Base-by-base conservation (phyloP, 2,113 vertebrate genomes). In the Chaetodon auriga region DNA sequence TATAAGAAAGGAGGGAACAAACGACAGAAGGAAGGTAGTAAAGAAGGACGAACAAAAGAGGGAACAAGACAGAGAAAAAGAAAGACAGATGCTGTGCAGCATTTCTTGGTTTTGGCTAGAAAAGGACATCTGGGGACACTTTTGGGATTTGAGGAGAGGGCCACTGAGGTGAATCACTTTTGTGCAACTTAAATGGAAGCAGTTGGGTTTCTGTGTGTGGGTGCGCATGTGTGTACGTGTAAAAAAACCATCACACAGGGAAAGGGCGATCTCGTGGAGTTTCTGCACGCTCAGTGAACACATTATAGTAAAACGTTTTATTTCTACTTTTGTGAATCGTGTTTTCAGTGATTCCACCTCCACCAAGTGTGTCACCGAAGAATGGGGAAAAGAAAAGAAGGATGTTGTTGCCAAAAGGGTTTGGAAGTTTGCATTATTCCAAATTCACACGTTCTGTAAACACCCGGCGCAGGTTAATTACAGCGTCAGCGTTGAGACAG, bases 91-190 rank as follows among this genome's bases (percentile, higher is more conserved):
- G 38, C 58, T 51, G 54, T 68, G 43, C 36, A 63, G 51, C 58
- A 75, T 25, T 63, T 69, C 57, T 10, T 45, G 68, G 41, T 16
- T 69, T 15, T 57, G 48, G n/a, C 35, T 18, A 25, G 36, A 48
- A 53, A 15, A 57, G 35, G 45, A 58, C 57, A 68, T 66, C 60
- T 10, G 2, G 25, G 15, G 65, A 72, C 35, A 48, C 58, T 45
- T 41, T 25, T 12, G 18, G 55, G 64, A 54, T 62, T 51, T 72
- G 23, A 53, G 46, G 41, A 54, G 25, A 46, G 30, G 53, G 15
- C 53, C 21, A 48, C 57, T 54, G 45, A 61, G 8, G 19, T 62
- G 12, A 82, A 66, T 45, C 35, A 43, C n/a, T 51, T 82, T 70
- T 64, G 15, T 23, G n/a, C n/a, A 5, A 54, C 58, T 66, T 82